Base-by-base conservation (phyloP, 2,797 vertebrate genomes). In the Capromys pilorides region DNA sequence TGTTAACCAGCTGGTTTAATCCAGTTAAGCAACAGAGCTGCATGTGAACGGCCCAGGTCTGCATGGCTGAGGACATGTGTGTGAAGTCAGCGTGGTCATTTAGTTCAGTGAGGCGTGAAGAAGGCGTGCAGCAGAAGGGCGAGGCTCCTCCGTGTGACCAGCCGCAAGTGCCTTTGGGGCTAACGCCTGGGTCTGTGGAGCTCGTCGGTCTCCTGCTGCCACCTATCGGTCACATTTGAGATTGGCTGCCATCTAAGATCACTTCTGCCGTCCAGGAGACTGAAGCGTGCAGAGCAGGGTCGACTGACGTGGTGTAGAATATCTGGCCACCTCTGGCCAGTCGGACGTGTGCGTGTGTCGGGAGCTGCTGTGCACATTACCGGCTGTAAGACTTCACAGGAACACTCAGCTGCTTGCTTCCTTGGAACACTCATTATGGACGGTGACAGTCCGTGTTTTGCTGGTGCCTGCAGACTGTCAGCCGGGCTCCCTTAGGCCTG, bases 141-240 rank as follows among this genome's bases (percentile, higher is more conserved):
- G 24, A 21, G 16, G 0, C 51, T 39, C 2, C 6, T 31, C 26
- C n/a, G 33, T 67, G 33, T 67, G 67, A 41, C 0, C 1, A 54
- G 49, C 66, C 84, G 77, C 4, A 28, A 31, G 0, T 57, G 13
- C 71, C 18, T 64, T 24, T 2, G 4, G 61, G 26, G 0, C 66
- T 41, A 71, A 0, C 1, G 13, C 13, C 3, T 0, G n/a, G 6
- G 18, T 10, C 45, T 13, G 33, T 28, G 21, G 4, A 6, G 1
- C 54, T 62, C 0, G 26, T 54, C 36, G 5, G 14, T 92, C 67
- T 71, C 0, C 41, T 95, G 62, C 97, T 98, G 97, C 97, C 97
- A 95, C 66, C 97, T 98, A 18, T 80, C 84, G 97, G 95, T 81
- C 71, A 1, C n/a, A 8, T 33, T 83, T 86, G 14, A 24, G 89